Evolutionary conservation across 1,140 invertebrate genomes (phyloP).

Genomic region (Luehdorfia chinensis): DNA sequence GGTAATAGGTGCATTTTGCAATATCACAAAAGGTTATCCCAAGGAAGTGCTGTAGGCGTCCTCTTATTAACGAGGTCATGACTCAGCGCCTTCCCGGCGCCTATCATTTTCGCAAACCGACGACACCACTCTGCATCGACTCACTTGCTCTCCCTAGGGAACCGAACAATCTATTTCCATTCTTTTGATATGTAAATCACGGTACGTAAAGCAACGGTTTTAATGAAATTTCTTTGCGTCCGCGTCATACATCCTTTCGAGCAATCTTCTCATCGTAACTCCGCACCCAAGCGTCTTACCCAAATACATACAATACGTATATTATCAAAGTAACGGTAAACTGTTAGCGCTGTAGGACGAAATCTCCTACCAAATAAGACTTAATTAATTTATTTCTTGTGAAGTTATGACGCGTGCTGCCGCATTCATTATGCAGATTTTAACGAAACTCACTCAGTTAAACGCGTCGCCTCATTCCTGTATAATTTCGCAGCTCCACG

Average conservation of each 20-base stretch:
- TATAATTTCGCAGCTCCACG: slow-evolving; percentile 4
- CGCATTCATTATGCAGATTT: slow-evolving; percentile 51
- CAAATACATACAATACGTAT: slow-evolving; percentile 2
- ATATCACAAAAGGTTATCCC: slow-evolving; percentile 25
- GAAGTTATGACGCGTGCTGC: slow-evolving; percentile 51
- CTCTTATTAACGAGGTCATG: slow-evolving; percentile 55
- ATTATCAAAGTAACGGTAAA: slow-evolving; percentile 11
- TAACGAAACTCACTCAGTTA: slow-evolving; percentile 25
- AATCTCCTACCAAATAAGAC: slow-evolving; percentile 42
- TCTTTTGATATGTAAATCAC: slow-evolving; percentile 30
- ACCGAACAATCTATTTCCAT: slow-evolving; percentile 45
- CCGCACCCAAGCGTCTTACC: background rate
- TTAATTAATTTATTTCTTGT: slow-evolving; percentile 51
- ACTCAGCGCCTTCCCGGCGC: slow-evolving; percentile 63
- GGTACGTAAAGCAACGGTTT: slow-evolving; percentile 1
- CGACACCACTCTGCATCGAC: slow-evolving; percentile 31
- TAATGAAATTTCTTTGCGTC: slow-evolving; percentile 13
- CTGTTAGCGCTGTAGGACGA: slow-evolving; percentile 19
- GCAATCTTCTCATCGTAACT: background rate
- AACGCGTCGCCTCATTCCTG: slow-evolving; percentile 5
- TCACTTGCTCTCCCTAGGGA: slow-evolving; percentile 41
- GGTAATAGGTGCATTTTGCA: slow-evolving; percentile 25
- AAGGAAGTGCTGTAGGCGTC: slow-evolving; percentile 39
- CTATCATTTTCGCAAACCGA: slow-evolving; percentile 39
- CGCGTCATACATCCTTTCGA: background rate